Base-by-base conservation (phyloP, 2,888 invertebrate genomes). In the Choristoneura rosaceana region DNA sequence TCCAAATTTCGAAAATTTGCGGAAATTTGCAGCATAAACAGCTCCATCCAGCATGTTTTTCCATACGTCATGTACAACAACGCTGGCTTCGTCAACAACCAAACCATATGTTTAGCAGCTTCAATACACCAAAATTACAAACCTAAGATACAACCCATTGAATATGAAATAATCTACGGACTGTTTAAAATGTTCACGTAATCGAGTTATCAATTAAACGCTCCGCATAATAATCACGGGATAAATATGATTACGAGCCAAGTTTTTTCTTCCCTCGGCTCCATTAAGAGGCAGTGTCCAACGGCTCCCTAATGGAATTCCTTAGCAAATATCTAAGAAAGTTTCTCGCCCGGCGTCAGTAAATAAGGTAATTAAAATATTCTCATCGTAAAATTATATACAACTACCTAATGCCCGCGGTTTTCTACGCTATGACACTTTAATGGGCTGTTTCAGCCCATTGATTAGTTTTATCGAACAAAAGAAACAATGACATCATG, bases 251-350 rank as follows among this genome's bases (percentile, higher is more conserved):
- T 64, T 50, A 64, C 64, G 47, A 33, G 47, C 50, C 64, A 64
- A 64, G 64, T 69, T 59, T 59, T 67, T 68, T 33, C n/a, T n/a
- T 55, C 25, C n/a, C 25, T 59, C 34, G 33, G 47, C 47, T 69
- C 69, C 60, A 69, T 69, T 69, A 69, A 50, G 50, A 10, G 12
- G 50, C 69, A 69, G 38, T 69, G 61, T 52, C 66, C 66, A 25
- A 69, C 34, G 69, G 41, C 5, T 60, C 50, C 59, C 50, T 47
- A 69, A 50, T 69, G 50, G 43, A 69, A 69, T 69, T 60, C 69
- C 69, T 59, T 25, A 33, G 60, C 69, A 69, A 69, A 69, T 69
- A 69, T 61, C 43, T 50, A 2, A 38, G 50, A 61, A 69, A 61
- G 15, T 69, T 69, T 50, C 50, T 43, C 45, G 59, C n/a, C 25